phyloP scores from a whole-genome alignment of 1,140 invertebrate species.

The Monomorium pharaonis region DNA sequence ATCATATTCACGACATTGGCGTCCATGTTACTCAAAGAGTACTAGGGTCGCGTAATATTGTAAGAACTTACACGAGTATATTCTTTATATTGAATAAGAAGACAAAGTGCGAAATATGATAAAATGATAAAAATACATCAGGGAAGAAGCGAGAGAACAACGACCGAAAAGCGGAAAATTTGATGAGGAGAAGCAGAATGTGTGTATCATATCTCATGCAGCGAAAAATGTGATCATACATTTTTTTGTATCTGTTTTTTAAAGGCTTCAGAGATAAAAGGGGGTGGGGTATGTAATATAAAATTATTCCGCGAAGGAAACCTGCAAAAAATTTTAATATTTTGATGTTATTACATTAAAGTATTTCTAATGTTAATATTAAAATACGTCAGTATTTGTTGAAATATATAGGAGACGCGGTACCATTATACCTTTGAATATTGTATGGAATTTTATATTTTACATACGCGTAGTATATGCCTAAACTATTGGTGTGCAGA shows the following conservation, averaged over 20 bases:
- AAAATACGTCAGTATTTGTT: neutral
- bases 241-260: neutral
- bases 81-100: neutral
- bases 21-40: conserved; percentile 2
- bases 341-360: neutral
- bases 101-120: neutral
- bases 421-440: conserved; percentile 16
- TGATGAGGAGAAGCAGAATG: neutral
- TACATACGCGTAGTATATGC: neutral
- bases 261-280: neutral
- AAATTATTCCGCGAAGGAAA: neutral
- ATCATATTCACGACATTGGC: conserved; percentile 7
- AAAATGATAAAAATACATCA: conserved; percentile 19
- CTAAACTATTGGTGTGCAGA: conserved; percentile 2
- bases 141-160: neutral
- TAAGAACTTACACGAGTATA: neutral
- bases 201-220: neutral
- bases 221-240: neutral
- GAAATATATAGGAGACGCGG: neutral
- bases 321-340: neutral
- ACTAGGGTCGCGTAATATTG: neutral
- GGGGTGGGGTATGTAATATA: neutral
- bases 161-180: neutral
- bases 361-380: conserved; percentile 4
- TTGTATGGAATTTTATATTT: conserved; percentile 22